Evolutionary conservation across 2,113 vertebrate species (phyloP), one percentile per base, ranked within the genome.

Genomic region (Gambusia holbrooki): DNA sequence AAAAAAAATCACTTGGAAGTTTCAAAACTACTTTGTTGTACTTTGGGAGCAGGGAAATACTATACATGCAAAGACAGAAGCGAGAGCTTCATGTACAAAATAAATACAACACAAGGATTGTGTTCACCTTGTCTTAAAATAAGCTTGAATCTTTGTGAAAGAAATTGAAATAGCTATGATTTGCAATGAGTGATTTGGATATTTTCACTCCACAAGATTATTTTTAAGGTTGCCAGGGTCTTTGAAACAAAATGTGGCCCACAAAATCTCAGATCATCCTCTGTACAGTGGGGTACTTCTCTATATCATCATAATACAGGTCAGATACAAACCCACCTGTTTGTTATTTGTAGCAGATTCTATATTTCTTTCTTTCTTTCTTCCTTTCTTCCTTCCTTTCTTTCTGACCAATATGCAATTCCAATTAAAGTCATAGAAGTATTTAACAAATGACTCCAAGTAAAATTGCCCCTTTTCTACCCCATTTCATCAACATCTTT

Each of bases 21-120:
- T 68, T 67, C 73, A 80, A 79, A 76, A 58, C 63, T 48, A 71
- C 19, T 87, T 85, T 86, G 80, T 81, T 75, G 84, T 83, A 83
- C 82, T 90, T 84, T 80, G 65, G 60, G 7, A 64, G 67, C 7
- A 32, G 4, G 13, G 19, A 85, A 88, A 80, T 40, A 84, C 70
- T 86, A 84, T 85, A 62, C 87, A 80, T 62, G 69, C 75, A 69
- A 12, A 6, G 72, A 37, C 35, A 37, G 35, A 37, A 37, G 35
- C 11, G 10, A 37, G 35, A 35, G 62, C 35, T 61, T 69, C 27
- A 35, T n/a, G 19, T 66, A 69, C 10, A 11, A 35, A 71, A 37
- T 74, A 81, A 72, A 33, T 28, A 54, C 29, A 75, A 79, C 79
- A 3, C 15, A 66, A 35, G 54, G 19, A 25, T 19, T 28, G 7